Evolutionary conservation across 2,797 vertebrate species (phyloP).

Genomic region (Neosilurus hyrtlii): DNA sequence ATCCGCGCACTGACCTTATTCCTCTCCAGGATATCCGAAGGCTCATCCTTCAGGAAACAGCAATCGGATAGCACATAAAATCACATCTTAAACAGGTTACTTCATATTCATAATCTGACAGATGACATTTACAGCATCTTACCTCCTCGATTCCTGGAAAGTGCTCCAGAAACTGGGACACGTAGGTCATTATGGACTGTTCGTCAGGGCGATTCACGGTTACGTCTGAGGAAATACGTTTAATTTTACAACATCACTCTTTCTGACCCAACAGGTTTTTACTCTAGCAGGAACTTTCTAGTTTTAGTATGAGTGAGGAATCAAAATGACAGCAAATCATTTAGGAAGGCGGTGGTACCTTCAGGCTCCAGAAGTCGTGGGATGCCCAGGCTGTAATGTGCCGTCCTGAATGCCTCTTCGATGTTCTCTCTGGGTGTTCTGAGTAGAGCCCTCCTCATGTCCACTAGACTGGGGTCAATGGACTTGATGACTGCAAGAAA

Average conservation of each 20-base stretch:
- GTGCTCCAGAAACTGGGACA: slow-evolving; percentile 93
- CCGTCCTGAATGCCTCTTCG: slow-evolving; percentile 89
- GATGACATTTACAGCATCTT: slow-evolving; percentile 46
- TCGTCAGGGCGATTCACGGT: slow-evolving; percentile 86
- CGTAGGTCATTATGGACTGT: slow-evolving; percentile 92
- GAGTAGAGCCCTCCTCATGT: slow-evolving; percentile 88
- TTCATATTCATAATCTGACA: slow-evolving; percentile 1
- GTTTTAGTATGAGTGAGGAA: neutral
- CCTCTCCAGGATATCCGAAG: slow-evolving; percentile 73
- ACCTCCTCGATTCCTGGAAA: slow-evolving; percentile 91
- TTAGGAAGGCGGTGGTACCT: slow-evolving; percentile 69
- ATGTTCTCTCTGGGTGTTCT: slow-evolving; percentile 84
- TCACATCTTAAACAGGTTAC: slow-evolving; percentile 7
- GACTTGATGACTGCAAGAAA: slow-evolving; percentile 95
- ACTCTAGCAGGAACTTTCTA: neutral
- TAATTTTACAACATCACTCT: neutral
- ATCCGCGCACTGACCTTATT: slow-evolving; percentile 75
- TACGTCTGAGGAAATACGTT: slow-evolving; percentile 75
- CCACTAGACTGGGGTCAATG: slow-evolving; percentile 88
- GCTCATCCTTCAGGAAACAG: slow-evolving; percentile 72
- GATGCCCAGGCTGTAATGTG: slow-evolving; percentile 85
- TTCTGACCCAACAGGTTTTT: neutral
- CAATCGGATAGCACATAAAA: slow-evolving; percentile 26
- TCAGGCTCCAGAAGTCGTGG: slow-evolving; percentile 91
- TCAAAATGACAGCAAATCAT: neutral